Base-by-base conservation (phyloP, 2,113 vertebrate species). In the Laticauda laticaudata region DNA sequence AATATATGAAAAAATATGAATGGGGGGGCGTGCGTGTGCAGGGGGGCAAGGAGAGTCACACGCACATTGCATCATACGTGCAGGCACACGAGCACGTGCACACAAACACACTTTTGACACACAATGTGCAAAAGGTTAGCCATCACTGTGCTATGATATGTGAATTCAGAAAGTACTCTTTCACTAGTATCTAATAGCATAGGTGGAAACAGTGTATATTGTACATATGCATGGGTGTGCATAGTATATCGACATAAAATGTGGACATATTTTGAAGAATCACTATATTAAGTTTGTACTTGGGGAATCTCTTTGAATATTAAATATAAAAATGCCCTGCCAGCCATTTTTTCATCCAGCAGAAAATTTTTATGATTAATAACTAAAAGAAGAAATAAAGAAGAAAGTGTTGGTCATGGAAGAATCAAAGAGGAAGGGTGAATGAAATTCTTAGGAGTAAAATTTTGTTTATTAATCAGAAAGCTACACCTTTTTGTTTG, bases 381-480 rank as follows among this genome's bases (percentile, higher is more conserved):
- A 92, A 56, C 14, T 10, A 45, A 26, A 69, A 88, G 45, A 39
- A 92, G 5, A 92, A 57, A 9, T 18, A 56, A 26, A 69, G 39
- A 69, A n/a, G 39, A 45, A 87, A 64, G 39, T 26, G 4, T 3
- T 55, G 12, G 53, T 43, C 11, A 12, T 69, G 29, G 61, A 54
- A 91, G n/a, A 54, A n/a, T 54, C 23, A 43, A 85, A 85, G 11
- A 39, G 9, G 15, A 23, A 39, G 12, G 34, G 11, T 48, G 9
- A 86, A 48, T 86, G 34, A 91, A 91, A 59, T 24, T 85, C 57
- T 81, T 86, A n/a, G 29, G 26, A 91, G 21, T 86, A 91, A 91
- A 39, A n/a, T 64, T 59, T 15, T 92, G 53, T 64, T 53, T 12
- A 21, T 14, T 59, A 61, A 20, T n/a, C 55, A 48, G 24, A 29